Conservation (phyloP, 2,797 vertebrate species). For the Tolypeutes matacus region DNA sequence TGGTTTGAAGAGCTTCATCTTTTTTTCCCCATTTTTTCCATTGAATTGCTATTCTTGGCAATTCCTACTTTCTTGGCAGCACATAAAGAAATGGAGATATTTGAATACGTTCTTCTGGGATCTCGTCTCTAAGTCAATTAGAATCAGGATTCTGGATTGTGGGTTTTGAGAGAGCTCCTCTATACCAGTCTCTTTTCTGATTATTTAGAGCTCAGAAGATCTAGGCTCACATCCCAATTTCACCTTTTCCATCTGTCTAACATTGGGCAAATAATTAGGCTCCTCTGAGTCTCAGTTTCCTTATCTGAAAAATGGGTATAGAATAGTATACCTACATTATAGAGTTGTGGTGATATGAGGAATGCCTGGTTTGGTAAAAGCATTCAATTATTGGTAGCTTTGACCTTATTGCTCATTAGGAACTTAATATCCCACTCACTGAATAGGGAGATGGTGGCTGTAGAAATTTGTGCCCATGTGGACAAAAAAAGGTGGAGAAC, state of each 20-base stretch:
- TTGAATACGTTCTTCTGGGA: not conserved
- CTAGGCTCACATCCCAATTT: not conserved
- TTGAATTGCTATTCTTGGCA: not conserved
- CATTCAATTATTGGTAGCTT: not conserved
- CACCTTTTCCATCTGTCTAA: not conserved
- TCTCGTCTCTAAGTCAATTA: not conserved
- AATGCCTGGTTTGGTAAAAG: not conserved
- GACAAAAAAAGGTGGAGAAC: not conserved
- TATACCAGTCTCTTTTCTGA: not conserved
- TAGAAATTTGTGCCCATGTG: not conserved
- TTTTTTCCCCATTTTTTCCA: not conserved
- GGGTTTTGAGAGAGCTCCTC: not conserved
- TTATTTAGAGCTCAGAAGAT: not conserved
- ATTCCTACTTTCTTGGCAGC: not conserved
- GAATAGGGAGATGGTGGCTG: not conserved
- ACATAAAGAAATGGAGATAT: not conserved
- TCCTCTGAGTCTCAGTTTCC: constrained; percentile 3
- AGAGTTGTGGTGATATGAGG: not conserved
- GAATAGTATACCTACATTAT: not conserved
- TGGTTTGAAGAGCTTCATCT: constrained; percentile 9
- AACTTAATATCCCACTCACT: not conserved
- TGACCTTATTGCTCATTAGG: not conserved
- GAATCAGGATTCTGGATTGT: not conserved
- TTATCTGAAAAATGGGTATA: not conserved
- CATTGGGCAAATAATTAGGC: not conserved